Evolutionary conservation across 2,113 vertebrate genomes (phyloP), one percentile per base, ranked within the genome.

Genomic region (Sus scrofa): DNA sequence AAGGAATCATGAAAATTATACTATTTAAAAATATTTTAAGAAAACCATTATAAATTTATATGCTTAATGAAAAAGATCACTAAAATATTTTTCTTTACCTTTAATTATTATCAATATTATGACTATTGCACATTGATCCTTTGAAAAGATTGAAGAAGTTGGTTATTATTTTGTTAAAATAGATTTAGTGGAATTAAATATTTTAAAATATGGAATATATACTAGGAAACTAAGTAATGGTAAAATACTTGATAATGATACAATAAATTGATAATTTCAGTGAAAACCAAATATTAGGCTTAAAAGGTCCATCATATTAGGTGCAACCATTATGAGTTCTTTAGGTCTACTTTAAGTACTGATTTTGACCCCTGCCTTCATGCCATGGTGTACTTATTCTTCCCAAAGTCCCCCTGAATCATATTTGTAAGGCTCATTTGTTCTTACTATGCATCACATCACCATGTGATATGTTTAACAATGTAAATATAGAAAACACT

Each of bases 181-280:
- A 12, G 19, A 56, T 37, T 75, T 71, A 81, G 11, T 79, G 11
- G n/a, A 58, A 39, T 73, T 22, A 89, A 10, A 19, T 82, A 52
- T 60, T 86, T 97, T 62, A 79, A 79, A 68, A 30, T 74, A 32
- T 60, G 4, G 3, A 12, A 6, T 50, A 83, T 24, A 58, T 63
- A 11, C 14, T 96, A 8, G 44, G 4, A 82, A 91, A 5, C 78
- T n/a, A 20, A 70, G 2, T 75, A 63, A 50, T 4, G 6, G 78
- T 70, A 63, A 94, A 75, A 74, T 44, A 63, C 88, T 95, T 88
- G 27, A 83, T 58, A 71, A 52, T 83, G 37, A 75, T 95, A 83
- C 62, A 93, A 65, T 67, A 88, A 79, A 89, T 37, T 91, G 34
- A 60, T 70, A 84, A 93, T 89, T 91, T 14, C 82, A 34, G 44